phyloP scores from a whole-genome alignment of 2,797 vertebrate genomes.

The Siniperca undulata region DNA sequence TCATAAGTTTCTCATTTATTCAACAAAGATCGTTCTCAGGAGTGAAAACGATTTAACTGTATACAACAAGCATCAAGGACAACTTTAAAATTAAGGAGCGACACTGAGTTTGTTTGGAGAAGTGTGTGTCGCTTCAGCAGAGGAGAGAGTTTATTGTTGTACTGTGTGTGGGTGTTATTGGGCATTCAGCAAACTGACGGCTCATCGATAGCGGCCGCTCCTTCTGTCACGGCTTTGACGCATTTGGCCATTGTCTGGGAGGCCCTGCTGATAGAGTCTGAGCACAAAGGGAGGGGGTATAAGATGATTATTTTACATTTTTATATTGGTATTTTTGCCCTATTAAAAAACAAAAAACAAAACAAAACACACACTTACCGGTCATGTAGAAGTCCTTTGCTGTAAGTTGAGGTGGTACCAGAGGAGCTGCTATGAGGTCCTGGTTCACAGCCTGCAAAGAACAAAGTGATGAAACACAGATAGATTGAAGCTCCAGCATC shows the following conservation, averaged over 20 bases:
- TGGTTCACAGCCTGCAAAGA: slow-evolving; percentile 89
- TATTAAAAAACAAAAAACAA: background rate
- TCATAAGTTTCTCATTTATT: slow-evolving; percentile 56
- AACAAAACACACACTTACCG: slow-evolving; percentile 71
- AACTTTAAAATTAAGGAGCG: slow-evolving; percentile 73
- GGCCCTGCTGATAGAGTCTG: slow-evolving; percentile 97
- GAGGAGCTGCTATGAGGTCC: slow-evolving; percentile 90
- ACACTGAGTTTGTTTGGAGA: slow-evolving; percentile 35
- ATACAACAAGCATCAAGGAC: slow-evolving; percentile 68
- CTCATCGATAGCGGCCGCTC: slow-evolving; percentile 94
- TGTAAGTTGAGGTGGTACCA: slow-evolving; percentile 94
- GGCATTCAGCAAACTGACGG: slow-evolving; percentile 91
- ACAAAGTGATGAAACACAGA: background rate
- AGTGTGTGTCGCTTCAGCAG: slow-evolving; percentile 18
- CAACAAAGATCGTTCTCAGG: slow-evolving; percentile 63
- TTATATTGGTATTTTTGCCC: accelerated
- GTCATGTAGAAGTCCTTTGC: slow-evolving; percentile 99
- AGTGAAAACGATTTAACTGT: slow-evolving; percentile 47
- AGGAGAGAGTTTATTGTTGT: background rate
- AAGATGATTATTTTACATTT: background rate
- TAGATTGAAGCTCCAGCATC: background rate
- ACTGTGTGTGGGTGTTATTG: background rate
- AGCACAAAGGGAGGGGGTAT: background rate
- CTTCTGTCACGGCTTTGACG: slow-evolving; percentile 96
- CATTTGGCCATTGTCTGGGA: slow-evolving; percentile 99